Conservation (phyloP, 2,797 vertebrate species). For the Gouania willdenowi region DNA sequence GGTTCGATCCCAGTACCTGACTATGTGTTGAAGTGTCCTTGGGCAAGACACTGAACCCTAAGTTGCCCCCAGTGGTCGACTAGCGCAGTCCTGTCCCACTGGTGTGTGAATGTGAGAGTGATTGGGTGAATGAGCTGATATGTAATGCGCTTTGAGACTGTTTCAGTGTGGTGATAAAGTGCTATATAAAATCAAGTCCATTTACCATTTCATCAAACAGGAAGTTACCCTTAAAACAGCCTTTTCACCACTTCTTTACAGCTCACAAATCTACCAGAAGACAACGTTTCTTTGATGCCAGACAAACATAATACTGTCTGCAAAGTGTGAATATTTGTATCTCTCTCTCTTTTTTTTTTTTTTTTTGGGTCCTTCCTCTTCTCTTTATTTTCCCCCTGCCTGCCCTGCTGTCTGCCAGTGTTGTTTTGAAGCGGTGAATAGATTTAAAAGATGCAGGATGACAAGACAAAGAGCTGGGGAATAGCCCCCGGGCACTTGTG, state of each 20-base stretch:
- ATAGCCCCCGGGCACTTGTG: slow-evolving; percentile 69
- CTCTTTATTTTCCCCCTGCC: slow-evolving; percentile 27
- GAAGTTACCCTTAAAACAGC: slow-evolving; percentile 57
- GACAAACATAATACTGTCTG: slow-evolving; percentile 70
- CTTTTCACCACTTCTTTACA: slow-evolving; percentile 44
- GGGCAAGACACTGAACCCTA: no score
- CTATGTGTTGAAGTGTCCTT: no score
- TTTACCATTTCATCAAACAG: slow-evolving; percentile 68
- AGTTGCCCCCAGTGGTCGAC: no score
- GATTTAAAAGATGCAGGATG: slow-evolving; percentile 81
- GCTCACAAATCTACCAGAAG: slow-evolving; percentile 60
- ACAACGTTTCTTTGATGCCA: slow-evolving; percentile 65
- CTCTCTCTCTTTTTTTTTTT: slow-evolving; percentile 34
- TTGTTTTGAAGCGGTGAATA: slow-evolving; percentile 77
- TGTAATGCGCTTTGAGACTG: no score
- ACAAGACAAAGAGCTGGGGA: slow-evolving; percentile 79
- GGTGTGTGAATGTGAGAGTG: no score
- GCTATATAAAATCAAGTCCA: no score
- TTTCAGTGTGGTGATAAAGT: no score
- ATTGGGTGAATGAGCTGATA: no score
- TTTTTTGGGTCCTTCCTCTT: slow-evolving; percentile 14
- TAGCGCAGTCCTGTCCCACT: no score
- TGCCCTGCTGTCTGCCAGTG: slow-evolving; percentile 74
- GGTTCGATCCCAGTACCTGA: no score
- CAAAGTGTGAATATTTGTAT: slow-evolving; percentile 77